Evolutionary conservation across 2,797 vertebrate species (phyloP), one percentile per base, ranked within the genome.

Genomic region (Anguilla obscura): DNA sequence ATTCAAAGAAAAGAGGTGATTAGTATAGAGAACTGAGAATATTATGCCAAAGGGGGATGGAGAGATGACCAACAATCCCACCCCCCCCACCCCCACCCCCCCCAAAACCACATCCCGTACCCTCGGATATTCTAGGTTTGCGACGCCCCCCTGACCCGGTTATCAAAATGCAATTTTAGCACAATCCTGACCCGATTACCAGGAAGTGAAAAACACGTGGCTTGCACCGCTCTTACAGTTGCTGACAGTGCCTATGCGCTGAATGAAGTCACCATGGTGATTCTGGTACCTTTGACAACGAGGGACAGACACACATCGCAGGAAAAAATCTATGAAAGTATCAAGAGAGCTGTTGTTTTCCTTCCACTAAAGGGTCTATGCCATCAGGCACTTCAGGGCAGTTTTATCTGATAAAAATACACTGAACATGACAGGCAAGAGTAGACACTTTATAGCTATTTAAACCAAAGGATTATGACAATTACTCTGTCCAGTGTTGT

Each of bases 1-100:
- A 80, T 87, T 90, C 58, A 88, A 86, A 90, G 88, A 7, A 88
- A 82, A 90, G 9, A 87, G 69, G 27, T 87, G 12, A 76, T 82
- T 87, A 82, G 33, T 66, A 54, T 10, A 69, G 56, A 86, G 79
- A 82, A 18, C 21, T 45, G 9, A 0, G 45, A 24, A n/a, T 82
- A 18, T 82, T 3, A 33, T 79, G 14, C 30, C 27, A 69, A 9
- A 69, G n/a, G 8, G 10, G 9, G 27, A 36, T 4, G 33, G 36
- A 71, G 33, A 0, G 16, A 18, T 40, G 16, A 36, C 1, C 74
- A 45, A 40, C 33, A 40, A 30, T 58, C 10, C 56, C 18, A 18
- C 56, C 56, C 56, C 3, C 10, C 56, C 56, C 18, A 36, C n/a
- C 27, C n/a, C n/a, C 66, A 1, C 1, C n/a, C 63, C 27, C 71